Base-by-base conservation (phyloP, 2,797 vertebrate species). In the Enteromius fasciolatus region DNA sequence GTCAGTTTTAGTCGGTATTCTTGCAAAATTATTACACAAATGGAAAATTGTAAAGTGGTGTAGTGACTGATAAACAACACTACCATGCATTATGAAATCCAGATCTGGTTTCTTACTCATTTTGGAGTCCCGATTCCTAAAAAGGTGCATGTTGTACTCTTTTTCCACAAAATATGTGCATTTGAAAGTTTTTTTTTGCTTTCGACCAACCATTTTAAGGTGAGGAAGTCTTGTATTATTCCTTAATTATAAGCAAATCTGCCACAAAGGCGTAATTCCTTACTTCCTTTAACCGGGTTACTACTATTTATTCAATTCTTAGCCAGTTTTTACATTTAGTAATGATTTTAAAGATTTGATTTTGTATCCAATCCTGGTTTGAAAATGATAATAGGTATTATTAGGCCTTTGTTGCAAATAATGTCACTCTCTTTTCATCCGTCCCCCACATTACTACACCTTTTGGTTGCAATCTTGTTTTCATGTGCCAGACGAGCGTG, bases 401-500 rank as follows among this genome's bases (percentile, higher is more conserved):
- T 61, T 28, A 61, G 23, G 57, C 23, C 23, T 61, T 61, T 61
- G 23, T 28, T 61, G 23, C 23, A 28, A 57, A n/a, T 23, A 57
- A 39, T 41, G 14, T 59, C 44, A 28, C 41, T n/a, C 17, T 46
- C n/a, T 3, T 78, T 66, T 46, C 25, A 10, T 4, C 8, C 15
- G 44, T 48, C 68, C 25, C 39, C 36, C 74, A 1, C 23, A 17
- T 78, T n/a, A 3, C 6, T 5, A 48, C 18, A 78, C 11, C 66
- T 31, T 68, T 80, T 69, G 66, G 18, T 78, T 50, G 33, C 44
- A 50, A 15, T 20, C 12, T 78, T 12, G 44, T 48, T 52, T 67
- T 18, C 31, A 41, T 54, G 46, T 57, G 50, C 52, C 48, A 74
- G 36, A 52, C 20, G n/a, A 69, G 20, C 0, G 2, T 63, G 44